phyloP scores from a whole-genome alignment of 2,888 invertebrate genomes.

The Scaeva pyrastri region DNA sequence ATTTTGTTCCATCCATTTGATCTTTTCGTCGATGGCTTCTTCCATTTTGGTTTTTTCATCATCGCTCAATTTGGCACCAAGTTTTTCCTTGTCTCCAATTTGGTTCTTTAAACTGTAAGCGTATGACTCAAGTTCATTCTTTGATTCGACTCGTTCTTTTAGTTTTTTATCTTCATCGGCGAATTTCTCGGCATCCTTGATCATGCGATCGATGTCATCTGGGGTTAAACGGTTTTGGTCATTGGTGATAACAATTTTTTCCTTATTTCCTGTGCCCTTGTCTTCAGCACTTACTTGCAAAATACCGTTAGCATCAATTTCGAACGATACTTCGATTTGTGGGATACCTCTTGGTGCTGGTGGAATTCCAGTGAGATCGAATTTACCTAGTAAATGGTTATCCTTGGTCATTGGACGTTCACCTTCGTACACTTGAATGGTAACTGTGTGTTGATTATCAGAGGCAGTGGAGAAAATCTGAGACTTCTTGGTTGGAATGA shows the following conservation, averaged over 20 bases:
- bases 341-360: conserved; percentile 97
- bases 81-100: conserved; percentile 97
- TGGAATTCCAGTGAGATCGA: conserved; percentile 98
- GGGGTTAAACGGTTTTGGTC: conserved; percentile 98
- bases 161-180: conserved; percentile 99
- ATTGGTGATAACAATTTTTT: conserved; percentile 99
- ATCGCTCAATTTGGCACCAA: conserved; percentile 94
- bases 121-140: conserved; percentile 98
- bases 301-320: conserved; percentile 97
- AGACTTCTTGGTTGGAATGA: conserved; percentile 99
- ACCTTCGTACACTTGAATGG: conserved; percentile 99
- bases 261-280: conserved; percentile 99
- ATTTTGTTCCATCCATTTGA: conserved; percentile 99
- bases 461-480: conserved; percentile 99
- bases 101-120: conserved; percentile 99
- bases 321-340: conserved; percentile 97
- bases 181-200: conserved; percentile 99
- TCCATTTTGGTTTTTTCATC: conserved; percentile 98
- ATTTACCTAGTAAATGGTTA: conserved; percentile 99
- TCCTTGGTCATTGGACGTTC: conserved; percentile 99
- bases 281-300: conserved; percentile 99
- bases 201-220: conserved; percentile 99
- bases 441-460: conserved; percentile 99
- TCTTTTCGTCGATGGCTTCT: conserved; percentile 97
- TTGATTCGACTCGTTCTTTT: conserved; percentile 97